Evolutionary conservation across 2,888 invertebrate species (phyloP), one percentile per base, ranked within the genome.

Genomic region (Junonia oenone): DNA sequence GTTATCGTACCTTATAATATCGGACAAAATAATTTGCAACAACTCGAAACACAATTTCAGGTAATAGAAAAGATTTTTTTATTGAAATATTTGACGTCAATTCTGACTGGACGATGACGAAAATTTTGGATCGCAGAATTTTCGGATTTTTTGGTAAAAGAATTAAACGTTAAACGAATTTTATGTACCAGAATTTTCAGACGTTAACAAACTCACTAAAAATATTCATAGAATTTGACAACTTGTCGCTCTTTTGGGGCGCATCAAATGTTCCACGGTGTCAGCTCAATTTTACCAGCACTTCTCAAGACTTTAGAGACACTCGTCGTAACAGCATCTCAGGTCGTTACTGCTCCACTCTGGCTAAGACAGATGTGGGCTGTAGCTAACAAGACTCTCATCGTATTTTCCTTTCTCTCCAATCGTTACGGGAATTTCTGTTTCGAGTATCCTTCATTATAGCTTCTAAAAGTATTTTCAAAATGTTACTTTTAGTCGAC

Each of bases 311-410:
- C 43, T 43, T 43, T 8, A 6, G 13, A 43, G 13, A n/a, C 22
- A 13, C 43, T 43, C n/a, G 26, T 19, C 22, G 2, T 26, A 43
- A 43, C 43, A 19, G 38, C 17, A 19, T 19, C 17, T 4, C 19
- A 9, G 38, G 4, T 52, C 51, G 51, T 52, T 14, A 29, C 37
- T 29, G 19, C 37, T 31, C 43, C 22, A 51, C 51, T 33, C 33
- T 45, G 43, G 27, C 11, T 17, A 45, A 52, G 51, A 47, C 52
- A 53, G 58, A 54, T 53, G 45, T 33, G 46, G 9, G 58, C 50
- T 53, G 45, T 33, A 40, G 9, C 37, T 55, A 55, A 59, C 55
- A 54, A 55, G 55, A 33, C 27, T 14, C 58, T 55, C 49, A 26
- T 13, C 38, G 51, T 55, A 55, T 55, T 51, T 58, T 52, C 49